phyloP scores from a whole-genome alignment of 2,888 invertebrate species.

The Syritta pipiens region DNA sequence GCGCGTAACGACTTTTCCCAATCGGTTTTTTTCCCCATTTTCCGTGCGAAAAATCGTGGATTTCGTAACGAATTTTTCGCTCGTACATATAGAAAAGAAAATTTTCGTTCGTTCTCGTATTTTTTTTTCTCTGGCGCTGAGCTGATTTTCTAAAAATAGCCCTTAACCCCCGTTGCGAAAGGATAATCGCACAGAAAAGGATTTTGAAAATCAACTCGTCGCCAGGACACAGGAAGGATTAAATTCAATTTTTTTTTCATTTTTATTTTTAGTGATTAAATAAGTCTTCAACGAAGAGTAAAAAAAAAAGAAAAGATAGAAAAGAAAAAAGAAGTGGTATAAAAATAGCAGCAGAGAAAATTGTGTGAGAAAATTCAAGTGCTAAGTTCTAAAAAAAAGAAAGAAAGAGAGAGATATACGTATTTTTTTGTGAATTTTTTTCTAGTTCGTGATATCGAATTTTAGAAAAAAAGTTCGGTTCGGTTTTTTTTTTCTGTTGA shows the following conservation, averaged over 20 bases:
- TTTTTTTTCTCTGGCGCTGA: slow-evolving; percentile 72
- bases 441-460: slow-evolving; percentile 56
- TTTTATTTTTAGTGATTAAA: slow-evolving; percentile 74
- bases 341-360: slow-evolving; percentile 67
- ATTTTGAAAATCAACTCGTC: slow-evolving; percentile 11
- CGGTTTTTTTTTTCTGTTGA: too few relatives aligned
- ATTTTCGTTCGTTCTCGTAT: slow-evolving; percentile 61
- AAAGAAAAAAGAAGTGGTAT: slow-evolving; percentile 55
- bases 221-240: slow-evolving; percentile 49
- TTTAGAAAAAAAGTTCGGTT: too few relatives aligned
- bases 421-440: slow-evolving; percentile 50
- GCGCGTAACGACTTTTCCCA: slow-evolving; percentile 54
- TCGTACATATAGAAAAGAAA: slow-evolving; percentile 72
- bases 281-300: slow-evolving; percentile 68
- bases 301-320: slow-evolving; percentile 23
- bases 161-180: slow-evolving; percentile 63
- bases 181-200: slow-evolving; percentile 55
- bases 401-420: slow-evolving; percentile 41
- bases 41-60: slow-evolving; percentile 63
- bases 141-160: slow-evolving; percentile 78
- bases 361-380: slow-evolving; percentile 65
- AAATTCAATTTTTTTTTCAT: slow-evolving; percentile 40
- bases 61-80: slow-evolving; percentile 75
- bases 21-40: slow-evolving; percentile 67
- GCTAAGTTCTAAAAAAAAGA: slow-evolving; percentile 40